Percentiles rank a stretch among this genome's conserved stretches.
Evolutionary conservation across 2,888 invertebrate species (phyloP).

Genomic region (Diaprepes abbreviatus): DNA sequence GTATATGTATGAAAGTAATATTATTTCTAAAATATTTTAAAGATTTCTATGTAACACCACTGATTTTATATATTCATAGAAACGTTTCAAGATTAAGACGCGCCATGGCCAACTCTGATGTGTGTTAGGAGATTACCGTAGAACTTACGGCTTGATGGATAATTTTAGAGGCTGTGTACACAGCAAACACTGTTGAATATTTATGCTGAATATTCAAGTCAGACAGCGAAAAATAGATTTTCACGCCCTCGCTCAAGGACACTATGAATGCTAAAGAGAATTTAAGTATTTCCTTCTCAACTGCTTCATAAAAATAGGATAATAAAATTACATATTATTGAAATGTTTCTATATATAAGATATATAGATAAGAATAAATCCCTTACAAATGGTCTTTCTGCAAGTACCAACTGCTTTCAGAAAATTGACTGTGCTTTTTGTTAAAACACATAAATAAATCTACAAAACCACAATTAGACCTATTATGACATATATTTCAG

Average conservation of each 20-base stretch:
- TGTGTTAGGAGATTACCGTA: conserved; percentile 59
- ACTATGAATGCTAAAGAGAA: conserved; percentile 35
- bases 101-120: conserved; percentile 62
- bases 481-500: too few species aligned
- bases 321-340: too few species aligned
- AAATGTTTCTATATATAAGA: too few species aligned
- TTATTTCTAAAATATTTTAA: too few species aligned
- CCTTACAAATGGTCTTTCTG: too few species aligned
- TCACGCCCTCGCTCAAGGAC: conserved; percentile 53
- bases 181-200: conserved; percentile 62
- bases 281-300: not conserved
- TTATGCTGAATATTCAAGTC: conserved; percentile 53
- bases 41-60: conserved; percentile 2
- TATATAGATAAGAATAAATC: too few species aligned
- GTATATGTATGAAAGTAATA: too few species aligned
- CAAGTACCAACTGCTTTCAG: too few species aligned
- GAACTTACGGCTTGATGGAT: conserved; percentile 61
- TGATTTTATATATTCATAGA: conserved; percentile 64
- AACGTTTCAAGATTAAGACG: conserved; percentile 66
- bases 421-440: too few species aligned
- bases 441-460: too few species aligned
- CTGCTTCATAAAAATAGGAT: not conserved
- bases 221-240: conserved; percentile 46
- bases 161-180: conserved; percentile 60
- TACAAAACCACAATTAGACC: too few species aligned